phyloP scores from a whole-genome alignment of 53 echinoderm and acorn worm species.

The Holothuria scabra region DNA sequence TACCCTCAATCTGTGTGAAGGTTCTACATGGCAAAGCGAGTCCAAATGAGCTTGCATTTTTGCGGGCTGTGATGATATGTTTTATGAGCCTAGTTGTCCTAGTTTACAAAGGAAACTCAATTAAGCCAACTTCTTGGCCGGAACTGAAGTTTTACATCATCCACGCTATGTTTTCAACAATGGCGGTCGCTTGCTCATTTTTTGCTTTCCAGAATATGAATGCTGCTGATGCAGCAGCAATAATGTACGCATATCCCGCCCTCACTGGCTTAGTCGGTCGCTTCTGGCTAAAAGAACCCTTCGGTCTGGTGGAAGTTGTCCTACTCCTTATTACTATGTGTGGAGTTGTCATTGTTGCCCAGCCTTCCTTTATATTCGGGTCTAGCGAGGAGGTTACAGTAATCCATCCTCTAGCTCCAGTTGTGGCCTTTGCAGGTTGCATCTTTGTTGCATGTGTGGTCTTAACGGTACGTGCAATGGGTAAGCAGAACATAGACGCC shows the following conservation, averaged over 20 bases:
- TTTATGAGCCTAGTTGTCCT: slow-evolving; percentile 2
- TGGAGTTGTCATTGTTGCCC: slow-evolving; percentile 16
- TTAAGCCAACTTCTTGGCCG: not conserved
- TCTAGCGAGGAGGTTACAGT: not conserved
- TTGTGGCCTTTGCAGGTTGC: slow-evolving; percentile 20
- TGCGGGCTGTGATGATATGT: not conserved
- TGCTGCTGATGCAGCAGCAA: slow-evolving; percentile 24
- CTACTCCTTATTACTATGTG: not conserved
- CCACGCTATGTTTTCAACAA: slow-evolving; percentile 11
- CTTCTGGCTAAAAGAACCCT: slow-evolving; percentile 25
- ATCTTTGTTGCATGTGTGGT: not conserved
- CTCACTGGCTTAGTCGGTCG: slow-evolving; percentile 20
- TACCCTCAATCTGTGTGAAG: slow-evolving; percentile 25
- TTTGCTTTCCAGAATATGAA: slow-evolving; percentile 27
- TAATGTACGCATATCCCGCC: slow-evolving; percentile 27
- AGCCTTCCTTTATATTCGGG: slow-evolving; percentile 33
- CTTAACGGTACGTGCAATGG: slow-evolving; percentile 24
- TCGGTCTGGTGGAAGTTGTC: not conserved
- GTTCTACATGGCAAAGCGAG: not conserved
- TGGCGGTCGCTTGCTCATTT: slow-evolving; percentile 3
- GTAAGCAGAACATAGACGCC: not conserved
- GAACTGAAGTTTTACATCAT: slow-evolving; percentile 20
- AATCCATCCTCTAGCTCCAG: not conserved
- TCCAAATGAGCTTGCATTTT: slow-evolving; percentile 10
- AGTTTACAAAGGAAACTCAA: not conserved